Base-by-base conservation (phyloP, 2,113 vertebrate species). In the Melozone crissalis region DNA sequence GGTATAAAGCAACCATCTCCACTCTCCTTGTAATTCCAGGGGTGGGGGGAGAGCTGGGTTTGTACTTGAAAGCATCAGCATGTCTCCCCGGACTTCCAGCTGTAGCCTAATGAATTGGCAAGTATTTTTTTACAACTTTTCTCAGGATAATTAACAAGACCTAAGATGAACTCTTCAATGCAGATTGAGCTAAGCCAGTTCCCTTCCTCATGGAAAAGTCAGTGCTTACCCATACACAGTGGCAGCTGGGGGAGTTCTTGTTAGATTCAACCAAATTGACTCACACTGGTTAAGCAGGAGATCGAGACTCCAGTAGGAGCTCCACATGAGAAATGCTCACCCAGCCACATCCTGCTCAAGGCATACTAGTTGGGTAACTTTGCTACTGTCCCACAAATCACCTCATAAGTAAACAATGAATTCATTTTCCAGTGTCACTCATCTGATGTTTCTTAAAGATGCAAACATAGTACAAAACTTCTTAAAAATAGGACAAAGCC, bases 141-240 rank as follows among this genome's bases (percentile, higher is more conserved):
- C 88, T 81, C 66, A 58, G 52, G 41, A 66, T 82, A 96, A 90
- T 93, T 90, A 96, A 84, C n/a, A 80, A 93, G 84, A 84, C 71
- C 39, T 7, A 51, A 86, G 47, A 86, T 75, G 47, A 95, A 79
- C 65, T 81, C 69, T 84, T 72, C 41, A 81, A 14, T 27, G 68
- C 80, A 96, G 57, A 78, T 35, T 68, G 91, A 90, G 37, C 39
- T 49, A 90, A 86, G 5, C 15, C 33, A 63, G 41, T 33, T 86
- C 57, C 27, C 35, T 44, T 87, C 30, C 65, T 75, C 39, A 27
- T 1, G 4, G 67, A 86, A 80, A 87, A 86, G 33, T 71, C 46
- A 63, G 39, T n/a, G 69, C 65, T 78, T 85, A 84, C 44, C 43
- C 22, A 23, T 5, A 21, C 59, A 75, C 44, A 58, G 37, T 84